Evolutionary conservation across 30 jellyfish, hydroid and myxozoan species (phyloP), one percentile per base, ranked within the genome.

Genomic region (Mastigias papua): DNA sequence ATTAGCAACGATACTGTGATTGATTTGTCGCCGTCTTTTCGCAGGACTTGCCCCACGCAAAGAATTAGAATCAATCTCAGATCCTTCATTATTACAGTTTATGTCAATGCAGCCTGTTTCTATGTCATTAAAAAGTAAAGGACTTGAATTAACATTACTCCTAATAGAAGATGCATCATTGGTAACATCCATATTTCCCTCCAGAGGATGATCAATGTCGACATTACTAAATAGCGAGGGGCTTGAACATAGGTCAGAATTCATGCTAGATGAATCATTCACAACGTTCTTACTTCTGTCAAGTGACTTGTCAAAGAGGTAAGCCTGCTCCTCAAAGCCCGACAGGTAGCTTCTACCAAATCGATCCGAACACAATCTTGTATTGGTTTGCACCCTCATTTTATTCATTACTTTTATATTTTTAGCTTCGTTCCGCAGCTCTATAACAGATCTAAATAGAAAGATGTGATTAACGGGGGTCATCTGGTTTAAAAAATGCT

Each of bases 401-500:
- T 42, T 42, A 15, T 15, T 42, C 13, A 8, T 4, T 42, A 42
- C 13, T 8, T 42, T 42, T 4, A 42, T 8, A 42, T 0, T 42
- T 42, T 42, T 42, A 4, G 54, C 19, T 6, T 66, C 54, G 37
- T 0, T 66, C 4, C 0, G 78, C 54, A 66, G 29, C 23, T 66
- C 78, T 15, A 0, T 66, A 7, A 29, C 4, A 10, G 78, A 71
- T 9, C 61, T 6, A 35, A 0, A 23, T 8, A 71, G 16, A 71
- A 71, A 71, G 2, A 71, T 31, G 31, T 71, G 83, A 15, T 32
- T 71, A 2, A 11, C 25, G 8, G 83, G 83, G 7, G 31, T 8
- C 87, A 76, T 76, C 25, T 37, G 74, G 48, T 76, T 76, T 27
- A 76, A 22, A 48, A 50, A 0, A 54, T 35, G 61, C 64, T 26